These are phyloP conservation scores for Hydrocynus forskahlii DNA, from an alignment of 2,797 vertebrate species.

Conservation along the genomic window DNA sequence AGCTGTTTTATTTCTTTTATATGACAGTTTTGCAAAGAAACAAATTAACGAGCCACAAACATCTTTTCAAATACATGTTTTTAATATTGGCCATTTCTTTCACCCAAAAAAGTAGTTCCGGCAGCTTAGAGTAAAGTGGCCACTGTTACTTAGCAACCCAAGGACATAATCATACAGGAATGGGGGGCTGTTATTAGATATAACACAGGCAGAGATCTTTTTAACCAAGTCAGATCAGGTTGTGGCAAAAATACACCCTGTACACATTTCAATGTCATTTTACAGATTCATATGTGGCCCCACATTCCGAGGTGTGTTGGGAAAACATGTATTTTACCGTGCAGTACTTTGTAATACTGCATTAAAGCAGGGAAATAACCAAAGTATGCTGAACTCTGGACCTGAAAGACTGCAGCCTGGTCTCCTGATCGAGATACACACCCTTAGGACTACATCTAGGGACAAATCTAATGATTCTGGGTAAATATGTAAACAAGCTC, in stretches of 20 bases:
- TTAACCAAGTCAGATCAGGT: not conserved
- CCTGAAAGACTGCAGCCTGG: too few relatives aligned
- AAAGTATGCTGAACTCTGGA: not conserved
- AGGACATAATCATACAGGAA: not conserved
- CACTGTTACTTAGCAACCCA: not conserved
- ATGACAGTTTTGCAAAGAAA: not conserved
- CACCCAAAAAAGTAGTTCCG: not conserved
- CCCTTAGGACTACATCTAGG: too few relatives aligned
- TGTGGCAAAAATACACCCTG: too few relatives aligned
- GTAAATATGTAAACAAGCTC: too few relatives aligned
- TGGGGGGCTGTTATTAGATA: not conserved
- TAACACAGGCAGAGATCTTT: not conserved
- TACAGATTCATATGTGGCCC: too few relatives aligned
- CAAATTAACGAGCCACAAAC: not conserved
- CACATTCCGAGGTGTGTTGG: too few relatives aligned
- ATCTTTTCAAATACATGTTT: not conserved
- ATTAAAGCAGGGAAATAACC: not conserved
- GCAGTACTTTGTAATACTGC: too few relatives aligned
- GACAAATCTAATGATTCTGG: too few relatives aligned
- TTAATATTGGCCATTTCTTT: not conserved
- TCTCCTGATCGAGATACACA: too few relatives aligned
- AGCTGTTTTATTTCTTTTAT: not conserved
- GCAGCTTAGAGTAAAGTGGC: not conserved
- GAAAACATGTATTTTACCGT: too few relatives aligned
- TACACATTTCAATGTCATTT: too few relatives aligned